Evolutionary conservation across 2,888 invertebrate genomes (phyloP).

Genomic region (Xanthorhoe spadicearia): DNA sequence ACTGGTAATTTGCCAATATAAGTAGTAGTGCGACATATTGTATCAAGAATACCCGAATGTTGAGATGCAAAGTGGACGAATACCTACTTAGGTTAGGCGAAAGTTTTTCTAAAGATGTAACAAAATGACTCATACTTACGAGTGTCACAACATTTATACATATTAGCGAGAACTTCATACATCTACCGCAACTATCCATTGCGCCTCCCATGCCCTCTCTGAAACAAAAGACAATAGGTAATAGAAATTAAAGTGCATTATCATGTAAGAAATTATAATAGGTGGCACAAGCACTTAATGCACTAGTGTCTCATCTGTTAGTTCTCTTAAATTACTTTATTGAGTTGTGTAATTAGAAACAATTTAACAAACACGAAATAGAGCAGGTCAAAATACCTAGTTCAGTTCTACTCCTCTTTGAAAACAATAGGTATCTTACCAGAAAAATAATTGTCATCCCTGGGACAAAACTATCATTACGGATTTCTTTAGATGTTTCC

Average conservation of each 20-base stretch:
- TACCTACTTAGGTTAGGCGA: too few species aligned
- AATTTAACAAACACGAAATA: too few species aligned
- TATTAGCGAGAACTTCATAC: constrained; percentile 94
- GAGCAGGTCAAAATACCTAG: too few species aligned
- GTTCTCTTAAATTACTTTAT: too few species aligned
- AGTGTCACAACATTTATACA: constrained; percentile 93
- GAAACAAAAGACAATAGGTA: constrained; percentile 35
- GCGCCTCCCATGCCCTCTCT: constrained; percentile 89
- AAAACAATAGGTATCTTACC: too few species aligned
- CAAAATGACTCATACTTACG: constrained; percentile 85
- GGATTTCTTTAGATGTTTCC: too few species aligned
- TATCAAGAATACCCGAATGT: background rate
- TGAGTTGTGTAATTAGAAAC: too few species aligned
- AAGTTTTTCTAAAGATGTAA: background rate
- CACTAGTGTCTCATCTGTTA: too few species aligned
- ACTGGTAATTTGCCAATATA: background rate
- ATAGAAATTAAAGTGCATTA: background rate
- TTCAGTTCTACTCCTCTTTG: too few species aligned
- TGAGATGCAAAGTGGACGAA: background rate
- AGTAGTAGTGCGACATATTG: background rate
- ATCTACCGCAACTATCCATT: constrained; percentile 95
- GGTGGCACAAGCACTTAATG: background rate
- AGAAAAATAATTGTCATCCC: too few species aligned
- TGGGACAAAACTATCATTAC: too few species aligned
- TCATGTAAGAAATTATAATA: background rate